Evolutionary conservation across 1,140 invertebrate genomes (phyloP).

Genomic region (Probaryconus sp.): DNA sequence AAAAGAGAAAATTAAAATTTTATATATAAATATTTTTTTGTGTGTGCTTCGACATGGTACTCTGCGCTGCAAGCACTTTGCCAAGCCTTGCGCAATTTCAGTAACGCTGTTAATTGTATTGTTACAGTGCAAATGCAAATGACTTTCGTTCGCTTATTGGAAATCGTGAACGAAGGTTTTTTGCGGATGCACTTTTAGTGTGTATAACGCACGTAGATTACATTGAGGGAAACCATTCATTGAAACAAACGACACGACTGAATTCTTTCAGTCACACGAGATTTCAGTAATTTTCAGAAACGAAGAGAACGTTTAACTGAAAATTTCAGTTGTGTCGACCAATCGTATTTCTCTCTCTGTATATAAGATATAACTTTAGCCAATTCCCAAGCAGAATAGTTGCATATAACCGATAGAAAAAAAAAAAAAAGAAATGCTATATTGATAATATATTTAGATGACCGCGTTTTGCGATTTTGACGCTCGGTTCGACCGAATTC

Average conservation of each 20-base stretch:
- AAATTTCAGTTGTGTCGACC: too few relatives aligned
- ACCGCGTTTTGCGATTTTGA: conserved; percentile 27
- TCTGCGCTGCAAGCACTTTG: conserved; percentile 39
- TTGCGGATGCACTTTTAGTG: too few relatives aligned
- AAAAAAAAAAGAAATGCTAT: too few relatives aligned
- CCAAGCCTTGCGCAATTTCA: conserved; percentile 31
- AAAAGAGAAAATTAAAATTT: neutral
- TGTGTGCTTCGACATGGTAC: conserved; percentile 31
- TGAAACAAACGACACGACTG: too few relatives aligned
- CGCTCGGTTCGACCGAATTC: conserved; percentile 43
- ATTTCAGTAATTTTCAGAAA: too few relatives aligned
- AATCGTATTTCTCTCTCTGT: too few relatives aligned
- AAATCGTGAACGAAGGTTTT: too few relatives aligned
- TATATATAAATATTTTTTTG: conserved; percentile 15
- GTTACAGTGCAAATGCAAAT: too few relatives aligned
- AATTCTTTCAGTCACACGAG: too few relatives aligned
- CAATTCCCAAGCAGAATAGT: conserved; percentile 23
- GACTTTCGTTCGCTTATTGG: too few relatives aligned
- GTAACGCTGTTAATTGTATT: conserved; percentile 48
- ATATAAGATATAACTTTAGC: conserved; percentile 40
- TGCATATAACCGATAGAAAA: conserved; percentile 11
- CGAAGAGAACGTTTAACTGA: too few relatives aligned
- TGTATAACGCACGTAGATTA: conserved; percentile 37
- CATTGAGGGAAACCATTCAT: too few relatives aligned
- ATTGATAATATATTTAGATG: conserved; percentile 32